phyloP scores from a whole-genome alignment of 2,113 vertebrate genomes.

The Cariama cristata region DNA sequence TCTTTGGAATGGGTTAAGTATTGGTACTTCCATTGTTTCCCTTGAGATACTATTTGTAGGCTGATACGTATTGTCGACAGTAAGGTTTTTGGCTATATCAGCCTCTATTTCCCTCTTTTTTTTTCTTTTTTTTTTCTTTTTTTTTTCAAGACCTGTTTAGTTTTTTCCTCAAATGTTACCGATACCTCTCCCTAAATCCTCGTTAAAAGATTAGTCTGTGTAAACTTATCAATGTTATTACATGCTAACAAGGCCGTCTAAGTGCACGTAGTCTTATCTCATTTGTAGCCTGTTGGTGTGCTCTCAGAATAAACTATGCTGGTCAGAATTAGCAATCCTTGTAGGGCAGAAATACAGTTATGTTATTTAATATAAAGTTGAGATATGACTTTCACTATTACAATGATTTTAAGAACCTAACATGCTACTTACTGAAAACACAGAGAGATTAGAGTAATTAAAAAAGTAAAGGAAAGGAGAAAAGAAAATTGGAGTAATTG shows the following conservation, averaged over 20 bases:
- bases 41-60: not conserved
- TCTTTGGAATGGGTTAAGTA: not conserved
- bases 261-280: not conserved
- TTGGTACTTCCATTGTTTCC: not conserved
- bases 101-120: not conserved
- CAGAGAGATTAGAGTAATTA: not conserved
- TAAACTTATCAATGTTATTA: not conserved
- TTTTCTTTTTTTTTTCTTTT: not conserved
- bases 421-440: not conserved
- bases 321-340: not conserved
- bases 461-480: not conserved
- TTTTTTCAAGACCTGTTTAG: not conserved
- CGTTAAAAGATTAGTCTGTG: rapidly evolving
- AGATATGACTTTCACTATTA: not conserved
- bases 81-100: not conserved
- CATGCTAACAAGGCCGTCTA: not conserved
- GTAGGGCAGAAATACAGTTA: not conserved
- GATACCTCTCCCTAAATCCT: not conserved
- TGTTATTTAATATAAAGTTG: not conserved
- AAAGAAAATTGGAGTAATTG: not conserved
- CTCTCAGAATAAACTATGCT: not conserved
- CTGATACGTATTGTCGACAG: not conserved
- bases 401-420: not conserved
- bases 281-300: not conserved
- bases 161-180: not conserved